Conservation (phyloP, 1,140 invertebrate species). For the Ceratoteleas bidentatus region DNA sequence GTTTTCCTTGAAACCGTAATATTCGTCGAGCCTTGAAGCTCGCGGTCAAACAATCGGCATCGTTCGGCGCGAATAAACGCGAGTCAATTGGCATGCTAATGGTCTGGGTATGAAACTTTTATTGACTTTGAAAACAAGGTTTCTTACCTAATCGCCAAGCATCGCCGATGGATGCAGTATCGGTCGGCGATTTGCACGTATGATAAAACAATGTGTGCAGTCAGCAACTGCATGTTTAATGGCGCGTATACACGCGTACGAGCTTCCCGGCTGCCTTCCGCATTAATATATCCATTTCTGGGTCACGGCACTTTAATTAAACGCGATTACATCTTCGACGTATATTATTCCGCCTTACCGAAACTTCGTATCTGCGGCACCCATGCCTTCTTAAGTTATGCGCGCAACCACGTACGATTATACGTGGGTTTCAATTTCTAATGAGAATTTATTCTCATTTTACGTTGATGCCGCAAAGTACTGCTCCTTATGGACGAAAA, state of each 20-base stretch:
- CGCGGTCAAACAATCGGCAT: slow-evolving; percentile 12
- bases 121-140: slow-evolving; percentile 58
- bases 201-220: slow-evolving; percentile 64
- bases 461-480: slow-evolving; percentile 8
- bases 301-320: slow-evolving; percentile 75
- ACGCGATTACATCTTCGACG: slow-evolving; percentile 73
- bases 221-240: slow-evolving; percentile 64
- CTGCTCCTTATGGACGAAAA: too few species aligned
- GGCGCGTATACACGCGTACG: slow-evolving; percentile 66
- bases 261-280: slow-evolving; percentile 52
- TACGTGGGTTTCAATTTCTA: slow-evolving; percentile 28
- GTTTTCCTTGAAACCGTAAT: too few species aligned
- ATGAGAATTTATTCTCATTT: slow-evolving; percentile 14
- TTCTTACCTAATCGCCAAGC: slow-evolving; percentile 47
- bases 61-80: slow-evolving; percentile 18
- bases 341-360: slow-evolving; percentile 68
- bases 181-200: slow-evolving; percentile 46
- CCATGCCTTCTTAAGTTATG: slow-evolving; percentile 50
- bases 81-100: slow-evolving; percentile 31
- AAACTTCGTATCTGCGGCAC: slow-evolving; percentile 58
- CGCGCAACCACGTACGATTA: slow-evolving; percentile 31
- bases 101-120: slow-evolving; percentile 40
- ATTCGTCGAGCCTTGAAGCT: slow-evolving; percentile 18
- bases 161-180: slow-evolving; percentile 51
- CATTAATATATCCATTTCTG: slow-evolving; percentile 70